Base-by-base conservation (phyloP, 1,140 invertebrate species). In the Tetramorium parvispinum region DNA sequence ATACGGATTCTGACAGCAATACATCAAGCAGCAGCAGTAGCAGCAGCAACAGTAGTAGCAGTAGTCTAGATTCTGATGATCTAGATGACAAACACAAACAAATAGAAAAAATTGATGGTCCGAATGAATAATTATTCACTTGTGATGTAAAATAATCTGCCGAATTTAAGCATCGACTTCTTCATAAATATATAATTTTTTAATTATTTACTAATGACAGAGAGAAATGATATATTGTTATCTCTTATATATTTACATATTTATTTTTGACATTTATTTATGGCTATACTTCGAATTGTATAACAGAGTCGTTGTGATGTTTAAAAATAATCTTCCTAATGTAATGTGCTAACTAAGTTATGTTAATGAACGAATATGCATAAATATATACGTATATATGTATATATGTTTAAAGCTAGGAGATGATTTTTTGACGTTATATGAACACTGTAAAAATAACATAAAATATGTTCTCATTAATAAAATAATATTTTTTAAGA, bases 1-100 rank as follows among this genome's bases (percentile, higher is more conserved):
- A 92, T 61, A 86, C 89, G 18, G 91, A 91, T 51, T 86, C 88
- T 37, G 91, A 91, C 2, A 90, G 51, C 70, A 91, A 82, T 82
- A 86, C 85, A 7, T 88, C 85, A 18, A 90, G 81, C 37, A 88
- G 73, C 49, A 87, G 79, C 32, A 88, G 85, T 49, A 91, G 82
- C 53, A 91, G 79, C 55, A 89, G 87, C 61, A 91, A 76, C 55
- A 89, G 87, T 57, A 91, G 82, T 53, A 91, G 79, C 61, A 89
- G 87, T 61, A 88, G 70, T 82, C 65, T 92, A 27, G 91, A 89
- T 53, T 93, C 91, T 4, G 91, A 89, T 18, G 91, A 91, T 18
- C n/a, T 32, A 32, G 85, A 63, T 82, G 79, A 37, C 7, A 13
- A 87, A 11, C 53, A 40, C 71, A 81, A 91, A 76, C 85, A 53